These are phyloP conservation scores for Hyphantria cunea DNA, from an alignment of 1,140 invertebrate species.

Conservation along the genomic window DNA sequence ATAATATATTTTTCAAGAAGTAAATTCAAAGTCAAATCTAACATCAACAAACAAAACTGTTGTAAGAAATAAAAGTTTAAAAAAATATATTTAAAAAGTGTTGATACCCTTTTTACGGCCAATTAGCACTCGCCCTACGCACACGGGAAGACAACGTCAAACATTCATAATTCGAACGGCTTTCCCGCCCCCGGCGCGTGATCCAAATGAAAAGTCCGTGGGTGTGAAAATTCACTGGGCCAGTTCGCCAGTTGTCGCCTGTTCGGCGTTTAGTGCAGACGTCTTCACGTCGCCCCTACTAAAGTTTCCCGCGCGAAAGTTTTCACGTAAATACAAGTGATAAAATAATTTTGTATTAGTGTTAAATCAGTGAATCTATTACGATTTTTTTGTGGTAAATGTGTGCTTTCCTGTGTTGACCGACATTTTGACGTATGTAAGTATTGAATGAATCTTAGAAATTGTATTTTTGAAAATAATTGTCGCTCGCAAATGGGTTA, in stretches of 20 bases:
- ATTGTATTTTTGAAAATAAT: slow-evolving; percentile 11
- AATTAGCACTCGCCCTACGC: too few species aligned
- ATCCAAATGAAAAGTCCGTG: slow-evolving; percentile 58
- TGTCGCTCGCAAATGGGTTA: slow-evolving; percentile 12
- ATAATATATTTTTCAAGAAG: too few species aligned
- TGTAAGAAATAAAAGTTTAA: too few species aligned
- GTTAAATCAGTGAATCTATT: slow-evolving; percentile 38
- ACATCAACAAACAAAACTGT: too few species aligned
- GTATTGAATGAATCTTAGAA: slow-evolving; percentile 6
- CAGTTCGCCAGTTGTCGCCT: slow-evolving; percentile 50
- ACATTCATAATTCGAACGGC: slow-evolving; percentile 50
- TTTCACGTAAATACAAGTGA: slow-evolving; percentile 34
- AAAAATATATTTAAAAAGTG: too few species aligned
- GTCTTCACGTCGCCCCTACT: slow-evolving; percentile 31
- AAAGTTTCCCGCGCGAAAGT: slow-evolving; percentile 62
- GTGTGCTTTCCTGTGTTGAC: slow-evolving; percentile 20
- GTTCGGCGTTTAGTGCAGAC: slow-evolving; percentile 46
- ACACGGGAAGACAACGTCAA: slow-evolving; percentile 31
- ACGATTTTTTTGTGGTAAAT: slow-evolving; percentile 36
- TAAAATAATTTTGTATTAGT: slow-evolving; percentile 35
- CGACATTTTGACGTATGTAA: slow-evolving; percentile 19
- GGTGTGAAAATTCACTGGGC: slow-evolving; percentile 42
- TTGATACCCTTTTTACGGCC: too few species aligned
- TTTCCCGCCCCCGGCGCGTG: slow-evolving; percentile 49
- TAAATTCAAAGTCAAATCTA: too few species aligned